These are phyloP conservation scores for Entomobrya proxima DNA, from an alignment of 2,888 invertebrate genomes.

Conservation along the genomic window DNA sequence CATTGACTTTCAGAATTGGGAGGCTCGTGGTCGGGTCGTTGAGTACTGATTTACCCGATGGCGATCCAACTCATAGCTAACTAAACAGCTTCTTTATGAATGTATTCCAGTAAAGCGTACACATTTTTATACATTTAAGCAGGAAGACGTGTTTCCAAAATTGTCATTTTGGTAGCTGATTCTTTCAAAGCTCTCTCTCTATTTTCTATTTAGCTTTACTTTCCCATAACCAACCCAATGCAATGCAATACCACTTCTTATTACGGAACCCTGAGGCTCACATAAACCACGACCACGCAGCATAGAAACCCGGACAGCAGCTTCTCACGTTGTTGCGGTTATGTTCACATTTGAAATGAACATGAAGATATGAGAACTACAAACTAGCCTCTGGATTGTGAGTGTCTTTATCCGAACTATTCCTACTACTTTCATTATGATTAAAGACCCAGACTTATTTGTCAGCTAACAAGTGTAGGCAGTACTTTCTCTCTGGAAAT, in stretches of 20 bases:
- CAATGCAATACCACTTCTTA: background rate
- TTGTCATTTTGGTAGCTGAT: too few relatives aligned
- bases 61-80: too few relatives aligned
- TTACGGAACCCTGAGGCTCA: background rate
- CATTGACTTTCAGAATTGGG: too few relatives aligned
- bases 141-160: too few relatives aligned
- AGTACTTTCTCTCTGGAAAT: background rate
- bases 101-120: too few relatives aligned
- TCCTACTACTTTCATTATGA: background rate
- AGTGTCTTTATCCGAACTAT: background rate
- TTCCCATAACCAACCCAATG: background rate
- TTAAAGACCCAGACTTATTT: background rate
- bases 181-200: background rate
- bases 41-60: too few relatives aligned
- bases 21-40: too few relatives aligned
- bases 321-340: background rate
- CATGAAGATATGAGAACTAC: too few relatives aligned
- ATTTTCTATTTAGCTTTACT: background rate
- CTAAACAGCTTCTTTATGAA: too few relatives aligned
- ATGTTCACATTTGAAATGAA: background rate
- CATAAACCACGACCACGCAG: background rate
- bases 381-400: background rate
- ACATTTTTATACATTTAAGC: too few relatives aligned
- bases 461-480: background rate
- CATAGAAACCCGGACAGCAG: background rate